Conservation (phyloP, 2,797 vertebrate genomes). For the Melanotaenia nigrans region DNA sequence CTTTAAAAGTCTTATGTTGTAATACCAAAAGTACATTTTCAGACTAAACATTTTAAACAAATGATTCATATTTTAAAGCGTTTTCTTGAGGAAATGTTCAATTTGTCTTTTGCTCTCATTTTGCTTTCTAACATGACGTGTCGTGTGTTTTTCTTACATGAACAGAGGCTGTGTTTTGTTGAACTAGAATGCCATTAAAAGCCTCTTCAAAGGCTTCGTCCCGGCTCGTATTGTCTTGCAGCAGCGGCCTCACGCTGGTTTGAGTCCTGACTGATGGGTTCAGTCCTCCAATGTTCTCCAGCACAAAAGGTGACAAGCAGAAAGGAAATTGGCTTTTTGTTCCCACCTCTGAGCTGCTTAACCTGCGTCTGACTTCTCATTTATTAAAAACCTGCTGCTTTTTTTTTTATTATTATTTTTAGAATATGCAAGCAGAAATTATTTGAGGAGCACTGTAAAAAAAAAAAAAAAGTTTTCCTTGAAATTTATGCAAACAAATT, state of each 20-base stretch:
- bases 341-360: slow-evolving; percentile 87
- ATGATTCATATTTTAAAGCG: background rate
- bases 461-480: too few relatives aligned
- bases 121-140: slow-evolving; percentile 6
- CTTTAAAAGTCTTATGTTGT: too few relatives aligned
- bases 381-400: slow-evolving; percentile 47
- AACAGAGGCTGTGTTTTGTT: slow-evolving; percentile 42
- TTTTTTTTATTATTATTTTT: background rate
- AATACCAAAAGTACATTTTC: too few relatives aligned
- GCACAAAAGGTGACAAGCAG: slow-evolving; percentile 91
- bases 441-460: too few relatives aligned
- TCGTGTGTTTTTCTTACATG: slow-evolving; percentile 24
- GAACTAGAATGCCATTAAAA: slow-evolving; percentile 84
- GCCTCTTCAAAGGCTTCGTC: slow-evolving; percentile 84
- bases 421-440: background rate
- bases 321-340: slow-evolving; percentile 91
- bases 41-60: too few relatives aligned
- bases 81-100: slow-evolving; percentile 7
- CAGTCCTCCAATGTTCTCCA: slow-evolving; percentile 87
- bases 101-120: background rate
- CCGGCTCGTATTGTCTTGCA: slow-evolving; percentile 86
- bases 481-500: background rate
- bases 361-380: slow-evolving; percentile 84
- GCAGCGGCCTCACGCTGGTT: slow-evolving; percentile 88
- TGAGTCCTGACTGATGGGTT: slow-evolving; percentile 89